Percentiles rank a stretch among this genome's conserved stretches.
phyloP scores from a whole-genome alignment of 1,140 invertebrate genomes.

The Saccostrea cuccullata region DNA sequence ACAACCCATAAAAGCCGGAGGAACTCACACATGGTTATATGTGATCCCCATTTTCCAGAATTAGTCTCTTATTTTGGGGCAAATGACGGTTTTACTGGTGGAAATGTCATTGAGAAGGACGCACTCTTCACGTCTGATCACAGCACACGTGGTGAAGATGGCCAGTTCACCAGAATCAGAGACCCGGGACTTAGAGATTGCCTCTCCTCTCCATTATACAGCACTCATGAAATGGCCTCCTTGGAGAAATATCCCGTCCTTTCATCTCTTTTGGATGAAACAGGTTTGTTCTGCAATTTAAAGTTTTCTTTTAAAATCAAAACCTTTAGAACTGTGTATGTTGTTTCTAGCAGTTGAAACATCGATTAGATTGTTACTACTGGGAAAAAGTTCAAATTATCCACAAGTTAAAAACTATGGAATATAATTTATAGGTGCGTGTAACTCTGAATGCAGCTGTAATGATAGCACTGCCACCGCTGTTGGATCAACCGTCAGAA shows the following conservation, averaged over 20 bases:
- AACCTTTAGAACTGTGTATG: too few relatives aligned
- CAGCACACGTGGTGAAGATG: neutral
- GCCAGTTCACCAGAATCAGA: neutral
- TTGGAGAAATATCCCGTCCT: slow-evolving; percentile 7
- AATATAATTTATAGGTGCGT: too few relatives aligned
- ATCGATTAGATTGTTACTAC: too few relatives aligned
- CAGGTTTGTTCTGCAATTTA: neutral
- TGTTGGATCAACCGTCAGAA: neutral
- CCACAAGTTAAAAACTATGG: too few relatives aligned
- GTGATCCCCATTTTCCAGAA: neutral
- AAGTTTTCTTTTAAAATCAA: neutral
- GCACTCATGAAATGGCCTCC: neutral
- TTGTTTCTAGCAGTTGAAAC: too few relatives aligned
- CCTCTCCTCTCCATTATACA: neutral
- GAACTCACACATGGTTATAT: neutral
- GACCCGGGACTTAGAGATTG: neutral
- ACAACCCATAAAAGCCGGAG: neutral
- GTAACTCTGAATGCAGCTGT: too few relatives aligned
- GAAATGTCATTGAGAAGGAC: neutral
- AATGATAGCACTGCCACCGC: too few relatives aligned
- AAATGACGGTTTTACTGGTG: neutral
- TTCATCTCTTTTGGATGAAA: slow-evolving; percentile 7
- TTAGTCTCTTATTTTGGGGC: neutral
- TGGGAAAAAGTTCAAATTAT: too few relatives aligned
- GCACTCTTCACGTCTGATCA: neutral